Evolutionary conservation across 2,797 vertebrate genomes (phyloP).

Genomic region (Fringilla coelebs): DNA sequence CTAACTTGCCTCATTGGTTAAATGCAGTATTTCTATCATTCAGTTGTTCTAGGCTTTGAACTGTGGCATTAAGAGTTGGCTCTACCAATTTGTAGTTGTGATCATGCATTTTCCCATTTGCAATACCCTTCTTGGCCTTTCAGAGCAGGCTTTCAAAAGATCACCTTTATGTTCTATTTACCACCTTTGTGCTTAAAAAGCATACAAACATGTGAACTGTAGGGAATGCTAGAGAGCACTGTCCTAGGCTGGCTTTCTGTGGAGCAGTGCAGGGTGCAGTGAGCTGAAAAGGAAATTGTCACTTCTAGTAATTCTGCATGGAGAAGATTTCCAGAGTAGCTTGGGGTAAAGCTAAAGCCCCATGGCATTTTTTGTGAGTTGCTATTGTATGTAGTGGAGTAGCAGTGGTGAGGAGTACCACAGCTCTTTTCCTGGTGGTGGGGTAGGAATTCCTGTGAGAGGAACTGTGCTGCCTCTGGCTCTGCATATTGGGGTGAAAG

Average conservation of each 20-base stretch:
- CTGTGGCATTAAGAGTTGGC: neutral
- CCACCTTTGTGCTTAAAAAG: neutral
- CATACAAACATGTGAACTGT: neutral
- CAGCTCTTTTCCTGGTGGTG: neutral
- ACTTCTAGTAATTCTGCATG: neutral
- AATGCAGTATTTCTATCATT: neutral
- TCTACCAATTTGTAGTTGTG: neutral
- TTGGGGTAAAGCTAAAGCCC: neutral
- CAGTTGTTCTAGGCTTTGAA: neutral
- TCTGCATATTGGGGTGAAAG: neutral
- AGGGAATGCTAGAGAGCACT: neutral
- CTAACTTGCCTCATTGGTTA: neutral
- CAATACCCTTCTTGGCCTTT: neutral
- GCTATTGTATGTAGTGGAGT: neutral
- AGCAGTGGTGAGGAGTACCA: neutral
- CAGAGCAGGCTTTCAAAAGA: neutral
- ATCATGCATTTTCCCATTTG: neutral
- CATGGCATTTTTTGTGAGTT: neutral
- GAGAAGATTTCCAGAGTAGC: neutral
- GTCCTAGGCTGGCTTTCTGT: neutral
- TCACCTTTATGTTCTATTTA: neutral
- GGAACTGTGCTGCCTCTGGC: fast-evolving
- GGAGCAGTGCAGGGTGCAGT: neutral
- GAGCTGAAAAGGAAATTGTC: neutral
- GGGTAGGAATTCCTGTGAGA: neutral